These are phyloP conservation scores for Enteromius treurensis DNA, from an alignment of 2,797 vertebrate genomes.

Conservation along the genomic window DNA sequence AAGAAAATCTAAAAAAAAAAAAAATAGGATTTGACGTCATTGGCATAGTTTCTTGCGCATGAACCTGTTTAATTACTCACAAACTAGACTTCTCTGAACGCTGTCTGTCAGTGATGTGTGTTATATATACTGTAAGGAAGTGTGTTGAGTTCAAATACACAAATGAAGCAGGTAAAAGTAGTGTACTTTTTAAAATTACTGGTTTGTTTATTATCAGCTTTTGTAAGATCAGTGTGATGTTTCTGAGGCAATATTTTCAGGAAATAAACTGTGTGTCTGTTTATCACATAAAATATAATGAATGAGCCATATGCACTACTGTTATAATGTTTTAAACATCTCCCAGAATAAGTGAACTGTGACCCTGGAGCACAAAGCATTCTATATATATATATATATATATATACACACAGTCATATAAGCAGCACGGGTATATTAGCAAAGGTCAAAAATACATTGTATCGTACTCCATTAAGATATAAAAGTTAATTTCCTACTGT, in stretches of 20 bases:
- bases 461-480: neutral
- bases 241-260: neutral
- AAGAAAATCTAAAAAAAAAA: neutral
- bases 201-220: neutral
- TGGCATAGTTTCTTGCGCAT: neutral
- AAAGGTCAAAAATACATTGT: neutral
- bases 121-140: neutral
- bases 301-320: neutral
- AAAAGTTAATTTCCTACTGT: neutral
- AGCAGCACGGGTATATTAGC: neutral
- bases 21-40: neutral
- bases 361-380: neutral
- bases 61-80: neutral
- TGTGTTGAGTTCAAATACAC: too few species aligned
- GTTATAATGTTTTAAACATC: neutral
- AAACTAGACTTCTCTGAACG: neutral
- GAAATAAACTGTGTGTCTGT: neutral
- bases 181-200: neutral
- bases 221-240: neutral
- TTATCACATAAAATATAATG: neutral
- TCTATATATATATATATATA: neutral
- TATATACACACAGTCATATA: too few species aligned
- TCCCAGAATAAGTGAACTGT: neutral
- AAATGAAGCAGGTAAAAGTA: neutral
- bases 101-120: neutral